These are phyloP conservation scores for Scomber japonicus DNA, from an alignment of 2,113 vertebrate species.

Conservation along the genomic window DNA sequence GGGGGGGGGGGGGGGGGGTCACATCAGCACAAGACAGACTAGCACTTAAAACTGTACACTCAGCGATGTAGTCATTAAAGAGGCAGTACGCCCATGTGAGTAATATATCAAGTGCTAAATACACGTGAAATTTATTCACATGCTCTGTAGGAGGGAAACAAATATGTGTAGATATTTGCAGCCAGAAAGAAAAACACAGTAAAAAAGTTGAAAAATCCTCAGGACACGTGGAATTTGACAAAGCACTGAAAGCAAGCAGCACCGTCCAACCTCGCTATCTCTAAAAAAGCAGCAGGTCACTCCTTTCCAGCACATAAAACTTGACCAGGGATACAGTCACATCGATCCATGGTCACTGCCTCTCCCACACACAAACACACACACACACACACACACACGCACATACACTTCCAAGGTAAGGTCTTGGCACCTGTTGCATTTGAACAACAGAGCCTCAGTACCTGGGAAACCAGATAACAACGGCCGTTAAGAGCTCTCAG, in stretches of 20 bases:
- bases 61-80: background rate
- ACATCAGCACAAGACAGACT: background rate
- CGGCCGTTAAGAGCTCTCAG: conserved; percentile 60
- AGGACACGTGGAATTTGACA: background rate
- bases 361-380: conserved; percentile 4
- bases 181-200: background rate
- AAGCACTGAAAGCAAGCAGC: background rate
- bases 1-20: background rate
- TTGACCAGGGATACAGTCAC: background rate
- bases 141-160: background rate
- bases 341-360: conserved; percentile 32
- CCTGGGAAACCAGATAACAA: conserved; percentile 80
- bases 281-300: background rate
- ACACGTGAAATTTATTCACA: background rate
- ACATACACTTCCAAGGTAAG: conserved; percentile 7
- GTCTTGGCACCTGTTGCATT: conserved; percentile 71
- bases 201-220: background rate
- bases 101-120: background rate
- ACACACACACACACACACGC: background rate
- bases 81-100: background rate
- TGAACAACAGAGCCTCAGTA: conserved; percentile 72
- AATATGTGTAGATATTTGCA: background rate
- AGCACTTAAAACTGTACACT: background rate
- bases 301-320: background rate
- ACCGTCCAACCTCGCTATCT: background rate